Base-by-base conservation (phyloP, 2,888 invertebrate species). In the Sphaerophoria taeniata region DNA sequence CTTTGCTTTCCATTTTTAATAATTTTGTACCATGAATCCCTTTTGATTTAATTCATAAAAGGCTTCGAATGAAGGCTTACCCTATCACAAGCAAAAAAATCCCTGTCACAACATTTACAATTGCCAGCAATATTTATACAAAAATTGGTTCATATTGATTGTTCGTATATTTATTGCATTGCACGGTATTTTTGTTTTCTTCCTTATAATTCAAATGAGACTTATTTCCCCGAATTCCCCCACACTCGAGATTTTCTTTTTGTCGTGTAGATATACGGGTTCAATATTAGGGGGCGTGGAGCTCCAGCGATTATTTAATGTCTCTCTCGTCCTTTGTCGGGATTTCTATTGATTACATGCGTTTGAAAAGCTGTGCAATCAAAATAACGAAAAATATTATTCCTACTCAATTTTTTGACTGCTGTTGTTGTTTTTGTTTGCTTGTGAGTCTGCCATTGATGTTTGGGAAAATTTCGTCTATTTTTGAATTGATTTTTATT, bases 161-260 rank as follows among this genome's bases (percentile, higher is more conserved):
- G 75, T 67, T 34, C 5, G 39, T 12, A 6, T 60, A 43, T 60
- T 60, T 75, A 72, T 71, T 71, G 58, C 75, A 80, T 75, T 61
- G 79, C 65, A 51, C 75, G 43, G 75, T 80, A 71, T n/a, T 6
- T 14, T 6, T n/a, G n/a, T 55, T 63, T 79, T 3, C 6, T 0
- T 34, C 7, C 34, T 63, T 79, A 79, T 75, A 74, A 84, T 80
- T 84, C 84, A 84, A 84, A 84, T 84, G 67, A 71, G 49, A 36
- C 56, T 56, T 67, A 39, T 36, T 36, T 43, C 43, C 6, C 9
- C 9, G 9, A 43, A 9, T 43, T 9, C 3, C 9, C 43, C 3
- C 43, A 39, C 12, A 43, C 12, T 6, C 43, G 6, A 7, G 39
- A 65, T 60, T 45, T 82, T 81, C 24, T 24, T 24, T 24, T 1